phyloP scores from a whole-genome alignment of 1,140 invertebrate species.

The roundworm (Caenorhabditis elegans) region DNA sequence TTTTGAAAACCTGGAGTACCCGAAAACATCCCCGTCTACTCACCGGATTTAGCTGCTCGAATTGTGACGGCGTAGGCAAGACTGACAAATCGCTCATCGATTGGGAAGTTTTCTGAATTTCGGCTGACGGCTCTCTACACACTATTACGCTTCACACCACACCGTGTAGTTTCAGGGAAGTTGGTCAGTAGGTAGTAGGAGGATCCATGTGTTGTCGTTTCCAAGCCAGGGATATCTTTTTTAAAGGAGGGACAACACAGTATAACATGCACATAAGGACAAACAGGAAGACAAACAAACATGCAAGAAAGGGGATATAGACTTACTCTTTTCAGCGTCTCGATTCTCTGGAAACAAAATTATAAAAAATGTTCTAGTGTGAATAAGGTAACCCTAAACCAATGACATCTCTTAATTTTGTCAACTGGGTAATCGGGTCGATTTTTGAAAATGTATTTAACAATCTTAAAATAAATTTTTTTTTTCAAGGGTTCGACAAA shows the following conservation, averaged over 20 bases:
- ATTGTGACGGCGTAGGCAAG: background rate
- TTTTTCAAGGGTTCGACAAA: too few species aligned
- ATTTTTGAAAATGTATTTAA: too few species aligned
- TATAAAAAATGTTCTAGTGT: too few species aligned
- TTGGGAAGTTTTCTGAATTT: conserved; percentile 15
- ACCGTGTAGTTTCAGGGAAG: background rate
- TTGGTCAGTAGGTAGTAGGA: conserved; percentile 11
- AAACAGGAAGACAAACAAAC: conserved; percentile 21
- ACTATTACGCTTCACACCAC: background rate
- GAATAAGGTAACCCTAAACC: too few species aligned
- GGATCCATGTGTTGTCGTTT: background rate
- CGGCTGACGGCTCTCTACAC: background rate
- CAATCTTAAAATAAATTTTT: too few species aligned
- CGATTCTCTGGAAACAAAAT: conserved; percentile 56
- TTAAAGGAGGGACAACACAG: background rate
- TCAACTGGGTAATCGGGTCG: too few species aligned
- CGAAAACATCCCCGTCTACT: background rate
- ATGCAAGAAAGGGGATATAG: conserved; percentile 20
- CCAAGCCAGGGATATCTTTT: conserved; percentile 29
- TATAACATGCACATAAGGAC: background rate
- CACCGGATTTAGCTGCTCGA: background rate
- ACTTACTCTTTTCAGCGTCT: conserved; percentile 62
- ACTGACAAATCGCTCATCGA: conserved; percentile 5
- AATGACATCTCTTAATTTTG: too few species aligned
- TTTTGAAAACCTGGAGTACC: too few species aligned